Evolutionary conservation across 2,113 vertebrate species (phyloP).

Genomic region (Clarias macrocephalus): DNA sequence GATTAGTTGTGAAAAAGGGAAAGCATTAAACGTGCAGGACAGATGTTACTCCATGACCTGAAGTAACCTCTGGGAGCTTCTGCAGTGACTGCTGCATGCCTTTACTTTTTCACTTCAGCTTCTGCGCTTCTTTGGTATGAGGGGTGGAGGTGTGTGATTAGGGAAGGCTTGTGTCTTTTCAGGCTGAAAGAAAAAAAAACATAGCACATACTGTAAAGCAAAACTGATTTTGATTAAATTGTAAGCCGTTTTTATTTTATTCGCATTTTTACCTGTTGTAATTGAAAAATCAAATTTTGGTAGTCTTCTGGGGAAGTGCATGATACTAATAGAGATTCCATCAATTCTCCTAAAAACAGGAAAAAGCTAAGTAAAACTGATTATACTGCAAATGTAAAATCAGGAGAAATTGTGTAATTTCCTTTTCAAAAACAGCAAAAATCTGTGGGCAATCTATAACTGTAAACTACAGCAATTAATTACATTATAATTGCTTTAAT

Average conservation of each 20-base stretch:
- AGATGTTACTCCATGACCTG: background rate
- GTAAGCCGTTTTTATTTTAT: background rate
- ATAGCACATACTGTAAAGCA: background rate
- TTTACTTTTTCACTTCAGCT: constrained; percentile 49
- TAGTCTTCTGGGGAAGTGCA: constrained; percentile 77
- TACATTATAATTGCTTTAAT: background rate
- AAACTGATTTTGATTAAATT: background rate
- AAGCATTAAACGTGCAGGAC: background rate
- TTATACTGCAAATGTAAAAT: too few species aligned
- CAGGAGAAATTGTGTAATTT: too few species aligned
- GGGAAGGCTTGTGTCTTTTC: constrained; percentile 58
- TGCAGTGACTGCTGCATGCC: background rate
- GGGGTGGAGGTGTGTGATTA: constrained; percentile 62
- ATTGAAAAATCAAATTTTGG: constrained; percentile 76
- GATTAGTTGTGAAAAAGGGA: background rate
- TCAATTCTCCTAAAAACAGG: constrained; percentile 70
- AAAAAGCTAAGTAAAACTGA: background rate
- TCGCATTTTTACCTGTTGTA: constrained; percentile 73
- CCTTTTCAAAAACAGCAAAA: background rate
- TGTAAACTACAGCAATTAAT: background rate
- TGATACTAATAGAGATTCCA: constrained; percentile 76
- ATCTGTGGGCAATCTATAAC: background rate
- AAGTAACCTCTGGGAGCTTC: background rate
- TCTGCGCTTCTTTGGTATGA: constrained; percentile 70
- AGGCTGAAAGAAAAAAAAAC: constrained; percentile 62